phyloP scores from a whole-genome alignment of 2,113 vertebrate species.

The Thalassoma bifasciatum region DNA sequence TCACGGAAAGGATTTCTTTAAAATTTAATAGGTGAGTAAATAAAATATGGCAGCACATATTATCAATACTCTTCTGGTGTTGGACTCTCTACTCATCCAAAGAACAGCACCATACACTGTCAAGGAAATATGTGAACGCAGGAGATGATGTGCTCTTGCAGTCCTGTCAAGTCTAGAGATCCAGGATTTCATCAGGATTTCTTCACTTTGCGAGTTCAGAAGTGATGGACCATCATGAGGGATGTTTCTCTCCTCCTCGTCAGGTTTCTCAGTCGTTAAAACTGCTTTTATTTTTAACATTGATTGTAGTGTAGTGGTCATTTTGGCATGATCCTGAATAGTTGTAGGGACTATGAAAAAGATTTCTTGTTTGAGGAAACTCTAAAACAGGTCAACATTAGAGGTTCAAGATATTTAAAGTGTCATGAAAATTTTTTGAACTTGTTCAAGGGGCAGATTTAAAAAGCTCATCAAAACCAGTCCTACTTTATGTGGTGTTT shows the following conservation, averaged over 20 bases:
- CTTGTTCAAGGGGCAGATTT: too few relatives aligned
- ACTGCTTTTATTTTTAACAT: too few relatives aligned
- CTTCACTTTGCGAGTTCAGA: background rate
- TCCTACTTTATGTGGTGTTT: too few relatives aligned
- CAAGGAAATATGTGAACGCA: background rate
- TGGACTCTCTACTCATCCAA: background rate
- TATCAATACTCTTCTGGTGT: conserved; percentile 17
- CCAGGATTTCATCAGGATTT: conserved; percentile 19
- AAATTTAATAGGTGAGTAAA: background rate
- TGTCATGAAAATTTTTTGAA: too few relatives aligned
- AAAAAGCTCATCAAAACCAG: too few relatives aligned
- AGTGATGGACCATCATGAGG: background rate
- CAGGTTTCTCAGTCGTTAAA: too few relatives aligned
- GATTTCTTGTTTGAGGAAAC: too few relatives aligned
- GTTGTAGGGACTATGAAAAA: too few relatives aligned
- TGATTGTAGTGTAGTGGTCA: too few relatives aligned
- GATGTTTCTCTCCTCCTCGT: background rate
- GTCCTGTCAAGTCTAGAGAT: background rate
- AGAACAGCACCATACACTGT: background rate
- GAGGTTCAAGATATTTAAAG: too few relatives aligned
- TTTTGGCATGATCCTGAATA: too few relatives aligned
- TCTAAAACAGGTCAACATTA: too few relatives aligned
- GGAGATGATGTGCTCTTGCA: background rate
- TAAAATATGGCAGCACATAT: conserved; percentile 3
- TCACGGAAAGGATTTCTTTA: background rate